Conservation (phyloP, 2,113 vertebrate species). For the Thamnophis sirtalis region DNA sequence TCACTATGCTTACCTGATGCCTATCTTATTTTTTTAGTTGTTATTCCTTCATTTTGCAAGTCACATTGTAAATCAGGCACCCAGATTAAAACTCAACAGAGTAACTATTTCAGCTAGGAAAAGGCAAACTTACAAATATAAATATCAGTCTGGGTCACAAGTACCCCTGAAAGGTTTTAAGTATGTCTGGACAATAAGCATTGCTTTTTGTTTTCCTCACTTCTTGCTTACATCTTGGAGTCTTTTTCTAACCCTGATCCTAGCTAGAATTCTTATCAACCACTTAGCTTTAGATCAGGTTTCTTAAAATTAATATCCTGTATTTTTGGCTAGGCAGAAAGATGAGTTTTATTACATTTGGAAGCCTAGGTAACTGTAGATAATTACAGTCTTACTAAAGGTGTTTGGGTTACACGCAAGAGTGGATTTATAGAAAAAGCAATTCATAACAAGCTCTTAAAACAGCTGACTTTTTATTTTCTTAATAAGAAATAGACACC, state of each 20-base stretch:
- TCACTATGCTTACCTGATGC: background rate
- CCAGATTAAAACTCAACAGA: background rate
- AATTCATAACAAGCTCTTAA: background rate
- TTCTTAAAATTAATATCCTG: conserved; percentile 28
- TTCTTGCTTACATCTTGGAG: background rate
- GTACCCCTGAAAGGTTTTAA: background rate
- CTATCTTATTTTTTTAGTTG: background rate
- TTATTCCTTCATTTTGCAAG: background rate
- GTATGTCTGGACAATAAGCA: background rate
- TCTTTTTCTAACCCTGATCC: background rate
- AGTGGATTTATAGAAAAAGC: conserved; percentile 29
- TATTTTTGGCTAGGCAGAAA: conserved; percentile 18
- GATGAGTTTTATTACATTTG: conserved; percentile 12
- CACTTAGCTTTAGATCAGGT: conserved; percentile 6
- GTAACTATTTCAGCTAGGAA: background rate
- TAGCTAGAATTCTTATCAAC: background rate
- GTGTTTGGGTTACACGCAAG: conserved; percentile 44
- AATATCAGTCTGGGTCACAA: no score
- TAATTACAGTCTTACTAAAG: conserved; percentile 53
- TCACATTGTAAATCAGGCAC: background rate
- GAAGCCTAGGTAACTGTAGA: conserved; percentile 27
- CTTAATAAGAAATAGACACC: conserved; percentile 10
- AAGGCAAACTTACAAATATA: no score
- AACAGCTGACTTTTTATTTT: background rate
- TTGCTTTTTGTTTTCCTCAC: background rate